Conservation (phyloP, 37 sponge, comb jelly and placozoan genomes). For the Beroe forskalii region DNA sequence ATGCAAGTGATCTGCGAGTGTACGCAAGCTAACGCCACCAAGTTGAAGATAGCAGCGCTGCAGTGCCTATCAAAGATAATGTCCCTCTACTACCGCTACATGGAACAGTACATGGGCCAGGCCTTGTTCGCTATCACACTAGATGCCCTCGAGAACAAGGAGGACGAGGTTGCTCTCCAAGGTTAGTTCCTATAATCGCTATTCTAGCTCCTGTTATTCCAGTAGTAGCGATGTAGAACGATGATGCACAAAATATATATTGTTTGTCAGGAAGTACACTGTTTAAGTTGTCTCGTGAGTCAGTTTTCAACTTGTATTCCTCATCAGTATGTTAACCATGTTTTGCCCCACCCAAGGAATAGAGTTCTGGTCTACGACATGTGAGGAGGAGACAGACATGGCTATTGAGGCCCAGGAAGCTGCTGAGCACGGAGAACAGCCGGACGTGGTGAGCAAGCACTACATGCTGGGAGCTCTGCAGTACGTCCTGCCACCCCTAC, state of each 20-base stretch:
- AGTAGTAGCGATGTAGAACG: too few relatives aligned
- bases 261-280: too few relatives aligned
- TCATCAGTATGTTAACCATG: background rate
- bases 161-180: conserved; percentile 87
- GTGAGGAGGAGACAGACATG: conserved; percentile 94
- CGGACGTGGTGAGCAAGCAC: conserved; percentile 72
- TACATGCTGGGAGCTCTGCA: conserved; percentile 92
- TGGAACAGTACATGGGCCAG: conserved; percentile 99
- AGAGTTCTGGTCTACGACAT: conserved; percentile 99
- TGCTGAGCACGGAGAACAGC: conserved; percentile 69
- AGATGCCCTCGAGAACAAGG: conserved; percentile 83
- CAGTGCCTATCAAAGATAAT: conserved; percentile 94
- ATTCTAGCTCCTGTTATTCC: too few relatives aligned
- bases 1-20: conserved; percentile 86
- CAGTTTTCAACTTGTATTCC: too few relatives aligned
- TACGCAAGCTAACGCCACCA: conserved; percentile 57
- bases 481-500: conserved; percentile 82
- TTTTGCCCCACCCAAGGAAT: conserved; percentile 67
- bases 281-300: too few relatives aligned
- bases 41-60: conserved; percentile 86
- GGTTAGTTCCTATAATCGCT: conserved; percentile 66
- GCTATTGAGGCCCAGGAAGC: conserved; percentile 90
- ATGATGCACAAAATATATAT: too few relatives aligned
- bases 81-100: conserved; percentile 93
- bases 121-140: conserved; percentile 98